Evolutionary conservation across 1,140 invertebrate genomes (phyloP), one percentile per base, ranked within the genome.

Genomic region (Drosophila pectinifera): DNA sequence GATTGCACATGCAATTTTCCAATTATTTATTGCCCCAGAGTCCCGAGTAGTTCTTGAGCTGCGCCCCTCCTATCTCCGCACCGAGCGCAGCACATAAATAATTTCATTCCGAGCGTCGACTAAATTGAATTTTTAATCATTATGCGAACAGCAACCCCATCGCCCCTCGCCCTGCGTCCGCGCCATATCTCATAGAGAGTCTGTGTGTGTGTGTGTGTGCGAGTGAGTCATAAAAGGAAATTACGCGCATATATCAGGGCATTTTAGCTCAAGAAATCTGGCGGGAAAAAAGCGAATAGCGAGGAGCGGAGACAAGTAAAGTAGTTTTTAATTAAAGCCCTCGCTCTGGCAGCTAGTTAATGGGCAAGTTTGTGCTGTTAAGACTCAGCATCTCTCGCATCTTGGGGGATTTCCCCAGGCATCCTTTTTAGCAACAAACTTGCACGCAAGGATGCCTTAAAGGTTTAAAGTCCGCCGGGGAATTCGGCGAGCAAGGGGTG

Each of bases 301-400:
- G 14, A 14, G n/a, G 14, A 62, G 67, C 56, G 45, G 65, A 43
- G 81, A 75, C 43, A 57, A 57, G 78, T 57, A 65, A 69, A 79
- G 62, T 76, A 83, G 75, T 86, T 86, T 86, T 86, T 86, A 86
- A 86, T 86, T 86, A 86, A 86, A 85, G 75, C 75, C n/a, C n/a
- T 55, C 68, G 59, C 22, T 22, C 22, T 22, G 38, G 49, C 62
- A 64, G 63, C 73, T 75, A 68, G 74, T 85, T 85, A 88, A 85
- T 81, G 74, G 78, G 26, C 69, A 53, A 68, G 46, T 74, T 67
- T 48, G 39, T 28, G 26, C 55, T 76, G 83, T 76, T 79, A 79
- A 82, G 67, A 69, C 79, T 83, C 78, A 72, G 61, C 24, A 39
- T 43, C 22, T 4, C 22, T 24, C 43, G 49, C 16, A 31, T 42